Conservation (phyloP, 2,888 invertebrate species). For the Tyria jacobaeae region DNA sequence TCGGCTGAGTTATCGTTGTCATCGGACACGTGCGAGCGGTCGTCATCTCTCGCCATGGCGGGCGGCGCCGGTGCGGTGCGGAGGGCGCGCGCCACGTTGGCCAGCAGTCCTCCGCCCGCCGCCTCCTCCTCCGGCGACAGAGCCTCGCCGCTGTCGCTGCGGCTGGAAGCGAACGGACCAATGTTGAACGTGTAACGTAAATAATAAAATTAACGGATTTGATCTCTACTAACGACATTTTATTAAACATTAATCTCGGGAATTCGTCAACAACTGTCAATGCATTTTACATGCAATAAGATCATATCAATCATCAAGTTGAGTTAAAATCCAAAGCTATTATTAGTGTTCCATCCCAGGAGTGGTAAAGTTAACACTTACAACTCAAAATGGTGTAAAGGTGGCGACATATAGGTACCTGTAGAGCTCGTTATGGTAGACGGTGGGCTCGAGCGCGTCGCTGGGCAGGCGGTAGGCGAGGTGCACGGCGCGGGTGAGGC, state of each 20-base stretch:
- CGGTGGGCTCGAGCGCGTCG: constrained; percentile 91
- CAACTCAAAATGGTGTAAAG: no score
- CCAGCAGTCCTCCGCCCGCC: constrained; percentile 38
- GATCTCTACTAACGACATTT: no score
- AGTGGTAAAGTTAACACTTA: no score
- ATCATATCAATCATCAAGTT: no score
- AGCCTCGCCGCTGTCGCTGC: constrained; percentile 90
- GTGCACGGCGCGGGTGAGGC: constrained; percentile 88
- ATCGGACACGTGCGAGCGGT: constrained; percentile 73
- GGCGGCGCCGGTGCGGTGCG: constrained; percentile 31
- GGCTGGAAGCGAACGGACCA: constrained; percentile 56
- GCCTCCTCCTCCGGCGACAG: constrained; percentile 87
- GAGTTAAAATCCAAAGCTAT: no score
- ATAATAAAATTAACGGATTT: no score
- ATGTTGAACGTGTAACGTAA: no score
- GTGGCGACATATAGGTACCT: constrained; percentile 4
- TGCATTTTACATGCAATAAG: no score
- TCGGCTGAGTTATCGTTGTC: constrained; percentile 92
- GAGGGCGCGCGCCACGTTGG: constrained; percentile 58
- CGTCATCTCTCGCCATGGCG: constrained; percentile 61
- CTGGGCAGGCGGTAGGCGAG: constrained; percentile 92
- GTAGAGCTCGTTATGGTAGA: constrained; percentile 90
- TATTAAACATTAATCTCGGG: no score
- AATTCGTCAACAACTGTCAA: no score
- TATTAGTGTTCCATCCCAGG: no score